Evolutionary conservation across 2,888 invertebrate species (phyloP).

Genomic region (Diarsia rubi): DNA sequence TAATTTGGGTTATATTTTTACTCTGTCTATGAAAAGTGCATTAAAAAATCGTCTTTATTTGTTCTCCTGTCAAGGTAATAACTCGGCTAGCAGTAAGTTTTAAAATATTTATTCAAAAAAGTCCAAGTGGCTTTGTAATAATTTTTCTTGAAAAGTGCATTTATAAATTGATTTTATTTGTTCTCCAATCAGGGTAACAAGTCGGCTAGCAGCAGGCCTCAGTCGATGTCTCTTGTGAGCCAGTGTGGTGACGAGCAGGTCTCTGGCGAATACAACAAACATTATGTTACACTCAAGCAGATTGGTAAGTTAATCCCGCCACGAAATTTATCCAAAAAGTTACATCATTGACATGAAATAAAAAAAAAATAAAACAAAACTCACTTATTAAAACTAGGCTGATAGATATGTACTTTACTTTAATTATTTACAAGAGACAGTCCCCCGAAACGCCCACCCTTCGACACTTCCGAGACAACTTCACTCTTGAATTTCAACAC

Average conservation of each 20-base stretch:
- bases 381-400: too few relatives aligned
- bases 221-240: conserved; percentile 90
- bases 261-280: conserved; percentile 90
- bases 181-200: conserved; percentile 81
- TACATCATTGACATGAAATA: too few relatives aligned
- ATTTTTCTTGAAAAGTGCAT: background rate
- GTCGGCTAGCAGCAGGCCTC: conserved; percentile 88
- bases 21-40: background rate
- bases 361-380: too few relatives aligned
- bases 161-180: background rate
- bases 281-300: conserved; percentile 92
- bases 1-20: background rate
- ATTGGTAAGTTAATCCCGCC: conserved; percentile 89
- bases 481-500: background rate
- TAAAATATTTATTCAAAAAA: conserved; percentile 67
- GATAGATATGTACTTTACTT: too few relatives aligned
- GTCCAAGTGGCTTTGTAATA: background rate
- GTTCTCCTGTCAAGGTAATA: conserved; percentile 78
- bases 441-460: too few relatives aligned
- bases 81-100: conserved; percentile 87
- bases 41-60: background rate
- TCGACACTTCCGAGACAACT: background rate
- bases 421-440: too few relatives aligned
- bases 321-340: background rate
- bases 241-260: conserved; percentile 91